phyloP scores from a whole-genome alignment of 1,140 invertebrate genomes.

The Bombus sibiricus region DNA sequence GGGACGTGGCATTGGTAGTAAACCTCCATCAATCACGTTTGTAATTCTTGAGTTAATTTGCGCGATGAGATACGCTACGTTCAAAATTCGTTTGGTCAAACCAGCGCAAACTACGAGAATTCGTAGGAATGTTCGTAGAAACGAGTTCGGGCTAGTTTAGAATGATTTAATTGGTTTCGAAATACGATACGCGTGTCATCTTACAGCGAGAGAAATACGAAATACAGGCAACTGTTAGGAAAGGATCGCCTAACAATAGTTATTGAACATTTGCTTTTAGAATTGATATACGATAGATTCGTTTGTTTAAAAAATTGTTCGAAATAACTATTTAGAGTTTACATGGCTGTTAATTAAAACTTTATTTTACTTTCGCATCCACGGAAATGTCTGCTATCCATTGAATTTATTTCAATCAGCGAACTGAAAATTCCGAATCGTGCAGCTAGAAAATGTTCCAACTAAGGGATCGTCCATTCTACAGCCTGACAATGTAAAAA shows the following conservation, averaged over 20 bases:
- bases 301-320: rapidly evolving
- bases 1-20: too few species aligned
- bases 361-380: background rate
- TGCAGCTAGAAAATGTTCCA: background rate
- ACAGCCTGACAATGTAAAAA: background rate
- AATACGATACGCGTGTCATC: background rate
- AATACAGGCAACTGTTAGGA: background rate
- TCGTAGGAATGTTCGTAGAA: background rate
- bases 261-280: background rate
- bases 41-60: background rate
- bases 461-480: too few species aligned
- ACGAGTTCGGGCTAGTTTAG: background rate
- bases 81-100: background rate
- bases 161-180: background rate
- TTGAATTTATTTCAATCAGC: background rate
- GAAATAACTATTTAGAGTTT: background rate
- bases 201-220: background rate
- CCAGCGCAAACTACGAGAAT: too few species aligned
- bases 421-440: too few species aligned
- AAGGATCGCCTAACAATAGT: background rate
- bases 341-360: too few species aligned
- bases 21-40: background rate
- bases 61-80: background rate
- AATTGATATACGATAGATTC: background rate
- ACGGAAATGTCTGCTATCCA: background rate